Base-by-base conservation (phyloP, 2,797 vertebrate genomes). In the Sebastes vulpes region DNA sequence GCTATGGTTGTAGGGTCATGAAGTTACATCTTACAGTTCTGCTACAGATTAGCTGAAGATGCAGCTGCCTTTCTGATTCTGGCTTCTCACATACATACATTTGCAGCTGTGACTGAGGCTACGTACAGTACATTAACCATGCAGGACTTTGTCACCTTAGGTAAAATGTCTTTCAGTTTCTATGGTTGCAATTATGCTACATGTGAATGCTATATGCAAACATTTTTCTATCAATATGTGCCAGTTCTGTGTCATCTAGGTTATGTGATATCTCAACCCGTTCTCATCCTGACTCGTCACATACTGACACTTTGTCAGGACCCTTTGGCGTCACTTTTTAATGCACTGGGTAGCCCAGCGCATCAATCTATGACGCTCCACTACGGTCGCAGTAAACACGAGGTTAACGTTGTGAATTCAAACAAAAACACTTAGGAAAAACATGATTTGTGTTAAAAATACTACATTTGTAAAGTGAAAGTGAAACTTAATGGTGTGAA, bases 291-390 rank as follows among this genome's bases (percentile, higher is more conserved):
- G 1, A 42, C 38, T 42, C 14, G 38, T 42, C 18, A 48, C 18
- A n/a, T 12, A 48, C 16, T 42, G 46, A 9, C 18, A 0, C 48
- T 50, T 50, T 18, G 48, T 4, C 48, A 20, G 48, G 48, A 50
- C 48, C 0, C 18, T 0, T 50, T 4, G n/a, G n/a, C 6, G 1
- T 18, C 42, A 46, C 42, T 18, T 46, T 46, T 46, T 46, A 46
- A n/a, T 18, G 16, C 6, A 18, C 42, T 46, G 42, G 16, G 16
- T 18, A 18, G 7, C 42, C 42, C 16, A 3, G 42, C 16, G n/a
- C 18, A 9, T 50, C 48, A 0, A 9, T 20, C 16, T 0, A 48
- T 48, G 16, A 48, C 0, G 6, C 38, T 46, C 38, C 6, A 7
- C 38, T 46, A 18, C 6, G 16, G 0, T 18, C 16, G 18, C 48